Conservation (phyloP, 2,797 vertebrate genomes). For the Champsocephalus esox region DNA sequence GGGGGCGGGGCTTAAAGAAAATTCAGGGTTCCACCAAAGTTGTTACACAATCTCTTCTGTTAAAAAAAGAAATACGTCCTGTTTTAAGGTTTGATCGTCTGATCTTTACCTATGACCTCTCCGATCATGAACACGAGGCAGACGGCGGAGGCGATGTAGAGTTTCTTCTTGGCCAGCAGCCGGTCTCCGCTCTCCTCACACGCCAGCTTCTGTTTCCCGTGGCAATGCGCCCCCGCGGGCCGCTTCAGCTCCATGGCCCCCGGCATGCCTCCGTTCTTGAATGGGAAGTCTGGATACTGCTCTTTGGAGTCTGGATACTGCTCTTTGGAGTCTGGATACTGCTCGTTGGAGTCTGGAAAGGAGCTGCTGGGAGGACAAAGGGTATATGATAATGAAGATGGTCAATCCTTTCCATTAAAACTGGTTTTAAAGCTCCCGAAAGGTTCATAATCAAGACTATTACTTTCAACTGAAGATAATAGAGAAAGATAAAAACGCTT, state of each 20-base stretch:
- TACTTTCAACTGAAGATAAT: too few species aligned
- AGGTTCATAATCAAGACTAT: too few species aligned
- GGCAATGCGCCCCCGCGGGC: constrained; percentile 82
- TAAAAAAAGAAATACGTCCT: too few species aligned
- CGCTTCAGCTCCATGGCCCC: constrained; percentile 84
- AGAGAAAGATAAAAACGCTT: too few species aligned
- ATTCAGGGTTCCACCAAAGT: too few species aligned
- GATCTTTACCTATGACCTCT: constrained; percentile 90
- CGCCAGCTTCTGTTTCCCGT: constrained; percentile 56
- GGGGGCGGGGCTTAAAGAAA: too few species aligned
- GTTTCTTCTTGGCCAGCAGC: constrained; percentile 89
- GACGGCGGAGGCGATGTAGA: constrained; percentile 89
- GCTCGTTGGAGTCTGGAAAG: constrained; percentile 83
- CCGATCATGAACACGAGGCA: constrained; percentile 96
- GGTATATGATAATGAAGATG: neutral
- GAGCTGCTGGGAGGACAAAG: constrained; percentile 80
- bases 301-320: constrained; percentile 74
- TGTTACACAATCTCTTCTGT: constrained; percentile 39
- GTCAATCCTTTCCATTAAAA: too few species aligned
- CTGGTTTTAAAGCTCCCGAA: too few species aligned
- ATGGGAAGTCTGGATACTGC: constrained; percentile 64
- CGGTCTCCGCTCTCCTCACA: constrained; percentile 76
- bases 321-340: constrained; percentile 79
- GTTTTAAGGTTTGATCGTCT: neutral
- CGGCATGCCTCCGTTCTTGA: constrained; percentile 77